Evolutionary conservation across 2,113 vertebrate species (phyloP).

Genomic region (Nanorana parkeri): DNA sequence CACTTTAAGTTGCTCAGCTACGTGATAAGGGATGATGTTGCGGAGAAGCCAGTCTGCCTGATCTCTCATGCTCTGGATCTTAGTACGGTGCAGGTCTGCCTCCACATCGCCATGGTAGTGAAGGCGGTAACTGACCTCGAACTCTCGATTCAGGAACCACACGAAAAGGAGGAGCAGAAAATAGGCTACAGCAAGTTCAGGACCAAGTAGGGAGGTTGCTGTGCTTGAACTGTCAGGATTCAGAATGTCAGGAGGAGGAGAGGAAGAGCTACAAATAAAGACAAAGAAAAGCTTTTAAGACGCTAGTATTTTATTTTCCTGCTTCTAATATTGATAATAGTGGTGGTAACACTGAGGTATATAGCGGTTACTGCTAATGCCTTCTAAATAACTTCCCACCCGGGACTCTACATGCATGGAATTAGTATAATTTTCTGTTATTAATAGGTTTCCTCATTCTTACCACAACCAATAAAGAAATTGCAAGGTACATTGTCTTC

Average conservation of each 20-base stretch:
- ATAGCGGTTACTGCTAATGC: too few relatives aligned
- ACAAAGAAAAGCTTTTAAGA: background rate
- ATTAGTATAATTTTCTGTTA: too few relatives aligned
- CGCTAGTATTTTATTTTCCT: too few relatives aligned
- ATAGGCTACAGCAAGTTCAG: slow-evolving; percentile 85
- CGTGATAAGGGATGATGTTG: slow-evolving; percentile 97
- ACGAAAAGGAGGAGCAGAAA: slow-evolving; percentile 92
- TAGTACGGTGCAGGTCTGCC: slow-evolving; percentile 92
- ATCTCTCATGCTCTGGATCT: slow-evolving; percentile 95
- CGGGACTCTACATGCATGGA: too few relatives aligned
- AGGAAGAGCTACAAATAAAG: slow-evolving; percentile 65
- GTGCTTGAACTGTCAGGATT: background rate
- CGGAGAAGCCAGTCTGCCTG: slow-evolving; percentile 96
- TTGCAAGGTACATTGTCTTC: too few relatives aligned
- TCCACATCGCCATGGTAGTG: slow-evolving; percentile 97
- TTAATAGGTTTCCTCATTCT: too few relatives aligned
- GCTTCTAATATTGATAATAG: too few relatives aligned
- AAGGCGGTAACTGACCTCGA: slow-evolving; percentile 96
- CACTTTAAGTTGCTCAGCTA: slow-evolving; percentile 94
- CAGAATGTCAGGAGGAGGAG: slow-evolving; percentile 61
- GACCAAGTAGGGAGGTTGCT: slow-evolving; percentile 75
- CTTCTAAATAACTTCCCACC: too few relatives aligned
- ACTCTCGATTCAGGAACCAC: slow-evolving; percentile 97
- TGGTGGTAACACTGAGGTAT: background rate
- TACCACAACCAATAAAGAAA: too few relatives aligned